phyloP scores from a whole-genome alignment of 2,113 vertebrate species.

The Scomber japonicus region DNA sequence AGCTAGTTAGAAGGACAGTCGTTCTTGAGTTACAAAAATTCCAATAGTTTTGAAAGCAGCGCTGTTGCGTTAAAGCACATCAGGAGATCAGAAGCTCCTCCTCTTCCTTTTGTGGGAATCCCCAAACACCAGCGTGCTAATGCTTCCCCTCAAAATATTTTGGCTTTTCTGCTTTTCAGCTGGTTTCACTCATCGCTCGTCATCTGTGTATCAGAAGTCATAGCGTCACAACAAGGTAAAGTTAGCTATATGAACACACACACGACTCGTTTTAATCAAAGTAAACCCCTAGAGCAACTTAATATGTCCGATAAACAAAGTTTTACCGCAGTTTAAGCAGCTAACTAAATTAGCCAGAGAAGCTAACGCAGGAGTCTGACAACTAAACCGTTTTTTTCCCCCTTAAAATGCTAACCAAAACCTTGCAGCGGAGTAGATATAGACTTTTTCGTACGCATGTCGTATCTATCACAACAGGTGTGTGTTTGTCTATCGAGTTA shows the following conservation, averaged over 20 bases:
- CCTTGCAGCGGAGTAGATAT: too few species aligned
- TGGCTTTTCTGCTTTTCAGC: not conserved
- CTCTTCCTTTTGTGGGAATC: constrained; percentile 44
- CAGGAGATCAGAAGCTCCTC: not conserved
- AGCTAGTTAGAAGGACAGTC: not conserved
- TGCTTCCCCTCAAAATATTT: constrained; percentile 30
- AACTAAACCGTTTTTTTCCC: not conserved
- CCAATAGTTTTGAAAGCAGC: accelerated
- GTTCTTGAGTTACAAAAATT: not conserved
- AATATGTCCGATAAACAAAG: not conserved
- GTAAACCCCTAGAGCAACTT: accelerated
- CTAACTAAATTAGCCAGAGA: constrained; percentile 20
- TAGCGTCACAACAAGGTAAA: not conserved
- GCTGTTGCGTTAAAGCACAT: not conserved
- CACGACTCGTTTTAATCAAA: too few species aligned
- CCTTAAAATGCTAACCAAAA: too few species aligned
- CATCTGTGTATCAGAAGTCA: not conserved
- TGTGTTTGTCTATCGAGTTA: too few species aligned
- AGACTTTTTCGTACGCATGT: too few species aligned
- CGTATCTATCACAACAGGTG: too few species aligned
- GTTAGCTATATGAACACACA: not conserved
- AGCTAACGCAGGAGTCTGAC: constrained; percentile 11
- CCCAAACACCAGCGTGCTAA: constrained; percentile 63
- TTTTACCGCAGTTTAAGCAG: constrained; percentile 33
- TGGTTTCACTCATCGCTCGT: not conserved